Base-by-base conservation (phyloP, 2,113 vertebrate species). In the Triplophysa siluroides region DNA sequence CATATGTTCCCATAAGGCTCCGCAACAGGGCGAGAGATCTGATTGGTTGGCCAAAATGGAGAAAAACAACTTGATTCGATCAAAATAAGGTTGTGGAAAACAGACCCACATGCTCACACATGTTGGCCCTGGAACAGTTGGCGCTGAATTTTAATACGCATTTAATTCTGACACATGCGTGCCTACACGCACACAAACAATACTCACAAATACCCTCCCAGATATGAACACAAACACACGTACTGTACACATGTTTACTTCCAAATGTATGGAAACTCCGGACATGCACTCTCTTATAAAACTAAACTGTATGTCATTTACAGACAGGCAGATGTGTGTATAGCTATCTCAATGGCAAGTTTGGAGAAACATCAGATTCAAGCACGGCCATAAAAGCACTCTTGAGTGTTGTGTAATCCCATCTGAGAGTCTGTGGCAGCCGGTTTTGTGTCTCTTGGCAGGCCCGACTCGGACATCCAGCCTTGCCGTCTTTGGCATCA, bases 391-490 rank as follows among this genome's bases (percentile, higher is more conserved):
- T 83, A 87, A 88, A 87, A 90, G 87, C 86, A 78, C 56, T 86
- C 87, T 89, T 84, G 88, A 89, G 86, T 87, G 78, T 89, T 87
- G 87, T 88, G 88, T 89, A 90, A 92, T 90, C 81, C 84, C 65
- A 84, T 88, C 88, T 86, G 84, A 86, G 85, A 87, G 86, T 85
- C 76, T 86, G 82, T 84, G 86, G 84, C 79, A 54, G 81, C 52
- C 81, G 83, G 86, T 83, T 85, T 81, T 82, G 80, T 73, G 86
- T 87, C 87, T 87, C 85, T 82, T 79, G 82, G 84, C 84, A 78
- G 65, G 84, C 82, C 85, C 81, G 72, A 61, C 64, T 29, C 12
- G 69, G 71, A 71, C 65, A 58, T 69, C 79, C 78, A 84, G 80
- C 60, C 80, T 62, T 19, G 72, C 65, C 26, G 70, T 61, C 72